Evolutionary conservation across 2,888 invertebrate genomes (phyloP).

Genomic region (Diaprepes abbreviatus): DNA sequence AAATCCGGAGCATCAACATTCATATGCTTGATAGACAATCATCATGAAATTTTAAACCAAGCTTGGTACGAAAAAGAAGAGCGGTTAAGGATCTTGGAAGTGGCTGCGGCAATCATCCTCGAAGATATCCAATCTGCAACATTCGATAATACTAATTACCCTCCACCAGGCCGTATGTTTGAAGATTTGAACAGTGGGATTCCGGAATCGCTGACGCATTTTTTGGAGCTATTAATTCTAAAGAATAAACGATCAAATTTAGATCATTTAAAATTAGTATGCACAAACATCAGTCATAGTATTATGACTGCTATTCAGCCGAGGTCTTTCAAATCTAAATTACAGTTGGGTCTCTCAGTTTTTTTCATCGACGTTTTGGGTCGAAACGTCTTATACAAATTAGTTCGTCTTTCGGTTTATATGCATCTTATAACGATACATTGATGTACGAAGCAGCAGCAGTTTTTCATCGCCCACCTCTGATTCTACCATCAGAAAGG

Average conservation of each 20-base stretch:
- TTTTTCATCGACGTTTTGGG: too few species aligned
- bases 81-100: background rate
- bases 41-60: too few species aligned
- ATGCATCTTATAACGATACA: too few species aligned
- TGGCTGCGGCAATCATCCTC: constrained; percentile 27
- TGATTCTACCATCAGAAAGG: constrained; percentile 46
- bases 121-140: constrained; percentile 26
- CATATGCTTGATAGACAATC: too few species aligned
- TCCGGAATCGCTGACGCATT: too few species aligned
- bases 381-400: too few species aligned
- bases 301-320: constrained; percentile 57
- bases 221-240: constrained; percentile 48
- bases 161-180: constrained; percentile 57
- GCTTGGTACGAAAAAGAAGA: too few species aligned
- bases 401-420: too few species aligned
- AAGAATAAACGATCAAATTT: constrained; percentile 55
- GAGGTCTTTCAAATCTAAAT: constrained; percentile 54
- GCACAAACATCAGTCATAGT: constrained; percentile 52
- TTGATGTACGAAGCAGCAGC: too few species aligned
- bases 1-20: background rate
- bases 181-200: constrained; percentile 58
- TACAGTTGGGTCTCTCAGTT: constrained; percentile 68
- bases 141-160: constrained; percentile 50
- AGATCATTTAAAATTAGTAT: constrained; percentile 57
- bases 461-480: constrained; percentile 52